Conservation (phyloP, 2,888 invertebrate genomes). For the Morpho helenor region DNA sequence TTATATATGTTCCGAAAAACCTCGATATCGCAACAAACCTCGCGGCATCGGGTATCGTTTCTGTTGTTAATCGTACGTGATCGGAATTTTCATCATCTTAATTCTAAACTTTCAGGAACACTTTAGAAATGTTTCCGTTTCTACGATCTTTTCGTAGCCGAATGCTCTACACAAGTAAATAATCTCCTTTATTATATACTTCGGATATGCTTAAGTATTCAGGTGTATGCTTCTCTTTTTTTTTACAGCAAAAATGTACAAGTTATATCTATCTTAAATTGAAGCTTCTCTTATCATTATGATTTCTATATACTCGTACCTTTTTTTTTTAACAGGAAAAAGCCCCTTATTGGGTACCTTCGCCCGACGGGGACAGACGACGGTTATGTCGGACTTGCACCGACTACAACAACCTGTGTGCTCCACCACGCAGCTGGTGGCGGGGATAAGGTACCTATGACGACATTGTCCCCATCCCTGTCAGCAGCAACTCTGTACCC, state of each 20-base stretch:
- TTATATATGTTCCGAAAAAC: background rate
- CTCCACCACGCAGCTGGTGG: no score
- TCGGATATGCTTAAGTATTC: conserved; percentile 34
- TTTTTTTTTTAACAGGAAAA: no score
- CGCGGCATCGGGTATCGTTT: conserved; percentile 60
- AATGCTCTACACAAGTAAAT: conserved; percentile 66
- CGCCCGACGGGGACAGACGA: no score
- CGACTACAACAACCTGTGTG: no score
- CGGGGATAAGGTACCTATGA: no score
- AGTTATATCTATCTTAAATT: no score
- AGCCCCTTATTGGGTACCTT: no score
- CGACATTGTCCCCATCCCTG: no score
- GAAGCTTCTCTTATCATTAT: conserved; percentile 23
- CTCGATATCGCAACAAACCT: conserved; percentile 42
- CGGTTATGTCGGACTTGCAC: no score
- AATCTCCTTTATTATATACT: conserved; percentile 54
- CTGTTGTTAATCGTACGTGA: conserved; percentile 70
- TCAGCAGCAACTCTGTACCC: no score
- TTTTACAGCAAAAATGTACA: no score
- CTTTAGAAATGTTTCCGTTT: conserved; percentile 1
- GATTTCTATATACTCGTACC: conserved; percentile 1
- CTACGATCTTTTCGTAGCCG: conserved; percentile 58
- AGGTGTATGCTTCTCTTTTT: conserved; percentile 7
- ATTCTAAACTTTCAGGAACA: conserved; percentile 45
- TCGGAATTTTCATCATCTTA: conserved; percentile 52